Percentiles rank a stretch among this genome's conserved stretches.
Evolutionary conservation across 2,888 invertebrate species (phyloP).

Genomic region (Nymphalis urticae): DNA sequence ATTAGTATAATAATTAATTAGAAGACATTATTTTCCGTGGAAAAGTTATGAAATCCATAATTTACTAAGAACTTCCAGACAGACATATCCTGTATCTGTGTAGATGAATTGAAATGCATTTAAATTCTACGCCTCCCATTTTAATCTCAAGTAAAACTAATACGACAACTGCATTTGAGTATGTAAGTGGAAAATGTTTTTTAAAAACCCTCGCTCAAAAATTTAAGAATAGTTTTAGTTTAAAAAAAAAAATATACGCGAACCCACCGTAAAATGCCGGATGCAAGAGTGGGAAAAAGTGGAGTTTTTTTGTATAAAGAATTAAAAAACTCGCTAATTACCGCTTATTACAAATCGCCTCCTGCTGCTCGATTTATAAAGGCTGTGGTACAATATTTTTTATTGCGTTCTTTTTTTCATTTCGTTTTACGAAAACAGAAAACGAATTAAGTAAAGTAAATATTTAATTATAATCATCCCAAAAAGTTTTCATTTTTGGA

Average conservation of each 20-base stretch:
- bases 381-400: constrained; percentile 14
- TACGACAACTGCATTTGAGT: not conserved
- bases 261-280: constrained; percentile 8
- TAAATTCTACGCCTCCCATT: not conserved
- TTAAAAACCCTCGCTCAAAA: not conserved
- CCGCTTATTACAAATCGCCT: constrained; percentile 51
- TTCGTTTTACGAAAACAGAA: too few species aligned
- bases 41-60: too few species aligned
- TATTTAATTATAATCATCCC: too few species aligned
- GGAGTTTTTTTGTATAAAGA: constrained; percentile 26
- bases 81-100: not conserved
- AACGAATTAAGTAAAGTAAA: too few species aligned
- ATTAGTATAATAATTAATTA: too few species aligned
- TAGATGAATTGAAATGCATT: not conserved
- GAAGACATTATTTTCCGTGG: too few species aligned
- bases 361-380: constrained; percentile 32
- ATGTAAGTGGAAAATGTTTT: constrained; percentile 1
- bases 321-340: constrained; percentile 57
- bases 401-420: constrained; percentile 6
- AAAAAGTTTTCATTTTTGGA: too few species aligned
- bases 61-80: too few species aligned
- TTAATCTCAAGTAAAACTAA: not conserved
- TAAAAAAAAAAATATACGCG: constrained; percentile 16
- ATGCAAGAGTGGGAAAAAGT: constrained; percentile 5
- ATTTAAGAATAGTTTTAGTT: constrained; percentile 4